These are phyloP conservation scores for Apantesis nais DNA, from an alignment of 2,888 invertebrate genomes.

Conservation along the genomic window DNA sequence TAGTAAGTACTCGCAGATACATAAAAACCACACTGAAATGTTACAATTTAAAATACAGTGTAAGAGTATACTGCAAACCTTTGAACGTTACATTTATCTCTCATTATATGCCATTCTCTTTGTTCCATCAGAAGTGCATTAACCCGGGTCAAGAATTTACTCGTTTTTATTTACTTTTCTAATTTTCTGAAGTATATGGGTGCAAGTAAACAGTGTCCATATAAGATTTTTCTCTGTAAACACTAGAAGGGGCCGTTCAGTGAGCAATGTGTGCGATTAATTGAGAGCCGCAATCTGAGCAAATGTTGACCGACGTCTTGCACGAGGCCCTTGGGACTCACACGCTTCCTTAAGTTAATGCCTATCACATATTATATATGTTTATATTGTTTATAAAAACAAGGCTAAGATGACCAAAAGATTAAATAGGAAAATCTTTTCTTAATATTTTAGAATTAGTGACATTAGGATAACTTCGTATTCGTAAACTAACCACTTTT, in stretches of 20 bases:
- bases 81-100: background rate
- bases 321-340: constrained; percentile 14
- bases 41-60: background rate
- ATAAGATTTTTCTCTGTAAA: constrained; percentile 32
- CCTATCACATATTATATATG: constrained; percentile 9
- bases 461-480: no score
- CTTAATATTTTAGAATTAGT: no score
- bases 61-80: background rate
- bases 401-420: no score
- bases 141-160: background rate
- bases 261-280: constrained; percentile 58
- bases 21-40: background rate
- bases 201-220: constrained; percentile 17
- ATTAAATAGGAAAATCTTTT: no score
- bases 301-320: constrained; percentile 52
- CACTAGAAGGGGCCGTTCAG: constrained; percentile 38
- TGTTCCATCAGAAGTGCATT: background rate
- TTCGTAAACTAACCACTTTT: no score
- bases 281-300: constrained; percentile 56
- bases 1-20: no score
- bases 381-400: no score
- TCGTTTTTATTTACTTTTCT: background rate
- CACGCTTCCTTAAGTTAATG: constrained; percentile 3
- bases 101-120: no score
- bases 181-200: constrained; percentile 12